Percentiles rank a stretch among this genome's conserved stretches.
Evolutionary conservation across 1,140 invertebrate species (phyloP).

Genomic region (Sarcophaga peregrina): DNA sequence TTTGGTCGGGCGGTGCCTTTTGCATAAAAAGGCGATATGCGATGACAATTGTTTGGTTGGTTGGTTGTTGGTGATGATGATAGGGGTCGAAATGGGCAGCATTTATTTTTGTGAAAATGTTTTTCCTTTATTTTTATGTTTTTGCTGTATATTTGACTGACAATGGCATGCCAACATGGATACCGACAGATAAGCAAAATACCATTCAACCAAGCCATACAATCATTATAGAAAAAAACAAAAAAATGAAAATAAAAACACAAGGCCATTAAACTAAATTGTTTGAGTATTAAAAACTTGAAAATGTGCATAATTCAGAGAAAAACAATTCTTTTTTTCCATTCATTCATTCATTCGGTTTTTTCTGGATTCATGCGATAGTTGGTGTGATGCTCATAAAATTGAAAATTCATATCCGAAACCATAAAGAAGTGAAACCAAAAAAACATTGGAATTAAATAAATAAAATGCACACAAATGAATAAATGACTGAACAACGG

Average conservation of each 20-base stretch:
- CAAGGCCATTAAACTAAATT: conserved; percentile 14
- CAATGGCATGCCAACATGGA: background rate
- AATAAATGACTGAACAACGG: background rate
- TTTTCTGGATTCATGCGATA: background rate
- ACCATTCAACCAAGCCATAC: background rate
- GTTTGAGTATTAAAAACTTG: background rate
- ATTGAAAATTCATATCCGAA: background rate
- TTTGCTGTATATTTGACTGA: background rate
- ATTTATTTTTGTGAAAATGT: too few species aligned
- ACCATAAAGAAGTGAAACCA: background rate
- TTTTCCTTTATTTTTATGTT: too few species aligned
- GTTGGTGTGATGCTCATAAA: conserved; percentile 6
- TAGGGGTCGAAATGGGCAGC: too few species aligned
- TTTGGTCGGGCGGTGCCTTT: background rate
- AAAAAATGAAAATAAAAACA: background rate
- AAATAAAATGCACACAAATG: background rate
- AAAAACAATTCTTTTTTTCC: background rate
- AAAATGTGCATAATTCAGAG: background rate
- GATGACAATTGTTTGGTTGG: too few species aligned
- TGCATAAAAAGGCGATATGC: background rate
- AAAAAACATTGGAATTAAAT: background rate
- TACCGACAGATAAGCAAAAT: background rate
- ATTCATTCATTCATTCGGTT: background rate
- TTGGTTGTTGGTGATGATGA: too few species aligned
- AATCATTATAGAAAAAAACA: background rate